phyloP scores from a whole-genome alignment of 1,140 invertebrate genomes.

The Ruditapes philippinarum region DNA sequence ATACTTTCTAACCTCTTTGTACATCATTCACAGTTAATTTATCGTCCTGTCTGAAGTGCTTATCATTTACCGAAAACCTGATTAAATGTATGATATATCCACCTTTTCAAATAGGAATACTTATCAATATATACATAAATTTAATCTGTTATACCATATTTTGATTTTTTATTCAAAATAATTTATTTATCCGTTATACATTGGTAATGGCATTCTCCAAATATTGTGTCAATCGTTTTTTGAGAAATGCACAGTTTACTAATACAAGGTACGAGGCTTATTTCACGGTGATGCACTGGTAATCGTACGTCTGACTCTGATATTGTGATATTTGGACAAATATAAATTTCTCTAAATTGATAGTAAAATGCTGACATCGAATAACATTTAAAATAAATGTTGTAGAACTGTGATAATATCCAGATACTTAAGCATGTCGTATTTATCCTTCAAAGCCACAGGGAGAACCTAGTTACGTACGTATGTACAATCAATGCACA shows the following conservation, averaged over 20 bases:
- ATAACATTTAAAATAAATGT: slow-evolving; percentile 2
- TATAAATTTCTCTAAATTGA: slow-evolving; percentile 5
- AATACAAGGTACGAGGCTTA: slow-evolving; percentile 26
- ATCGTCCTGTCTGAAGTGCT: too few species aligned
- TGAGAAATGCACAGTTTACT: slow-evolving; percentile 48
- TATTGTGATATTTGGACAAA: slow-evolving; percentile 30
- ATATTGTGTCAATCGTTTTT: slow-evolving; percentile 10
- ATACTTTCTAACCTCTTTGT: too few species aligned
- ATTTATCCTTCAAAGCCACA: slow-evolving; percentile 5
- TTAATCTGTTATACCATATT: too few species aligned
- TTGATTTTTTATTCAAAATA: too few species aligned
- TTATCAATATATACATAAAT: too few species aligned
- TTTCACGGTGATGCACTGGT: slow-evolving; percentile 33
- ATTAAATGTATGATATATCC: too few species aligned
- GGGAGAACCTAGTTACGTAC: background rate
- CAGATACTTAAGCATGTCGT: slow-evolving; percentile 22
- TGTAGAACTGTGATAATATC: background rate
- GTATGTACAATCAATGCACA: background rate
- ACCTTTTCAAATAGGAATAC: too few species aligned
- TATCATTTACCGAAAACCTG: too few species aligned
- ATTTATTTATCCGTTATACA: too few species aligned
- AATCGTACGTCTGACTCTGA: background rate
- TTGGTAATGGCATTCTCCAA: slow-evolving; percentile 12
- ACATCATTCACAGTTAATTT: too few species aligned
- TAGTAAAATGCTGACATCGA: slow-evolving; percentile 18